Evolutionary conservation across 1,140 invertebrate genomes (phyloP), one percentile per base, ranked within the genome.

Genomic region (Eriocheir sinensis): DNA sequence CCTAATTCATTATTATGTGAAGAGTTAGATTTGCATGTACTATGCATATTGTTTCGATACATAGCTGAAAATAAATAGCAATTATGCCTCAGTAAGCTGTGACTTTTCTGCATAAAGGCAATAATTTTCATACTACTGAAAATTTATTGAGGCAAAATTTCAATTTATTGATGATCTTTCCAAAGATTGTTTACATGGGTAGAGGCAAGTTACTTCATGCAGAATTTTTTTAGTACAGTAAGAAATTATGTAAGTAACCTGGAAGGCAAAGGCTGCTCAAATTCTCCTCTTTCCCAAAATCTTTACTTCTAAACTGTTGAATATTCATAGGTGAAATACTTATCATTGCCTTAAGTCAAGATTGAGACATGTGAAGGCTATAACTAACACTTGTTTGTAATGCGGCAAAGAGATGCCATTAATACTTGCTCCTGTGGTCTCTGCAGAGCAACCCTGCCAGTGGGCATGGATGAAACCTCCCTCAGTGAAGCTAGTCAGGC

Each of bases 361-460:
- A 86, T 0, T 86, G 83, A 12, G 40, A 86, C 30, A 32, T 6
- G 15, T 86, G 83, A 86, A 86, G 40, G 40, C 36, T 15, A 86
- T 36, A 32, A 86, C 34, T 21, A 40, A 72, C 8, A 8, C 4
- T 72, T 72, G 60, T 72, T n/a, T n/a, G n/a, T n/a, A 21, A 21
- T 72, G 60, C 8, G 27, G 48, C 30, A 72, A 9, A 72, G 38
- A 53, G 48, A 72, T 90, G 89, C 41, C 53, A 38, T 72, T 90
- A 90, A 72, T 90, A 79, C 34, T 72, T 90, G 32, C 41, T 72
- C 38, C 3, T 89, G 41, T 90, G 89, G 32, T 89, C 81, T 60
- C 72, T 48, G 40, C 91, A 98, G 98, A 97, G 98, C 98, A 89
- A 98, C 98, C 44, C 97, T 98, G 96, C 98, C 98, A n/a, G 97